Evolutionary conservation across 2,797 vertebrate genomes (phyloP).

Genomic region (Pantherophis alleghaniensis): DNA sequence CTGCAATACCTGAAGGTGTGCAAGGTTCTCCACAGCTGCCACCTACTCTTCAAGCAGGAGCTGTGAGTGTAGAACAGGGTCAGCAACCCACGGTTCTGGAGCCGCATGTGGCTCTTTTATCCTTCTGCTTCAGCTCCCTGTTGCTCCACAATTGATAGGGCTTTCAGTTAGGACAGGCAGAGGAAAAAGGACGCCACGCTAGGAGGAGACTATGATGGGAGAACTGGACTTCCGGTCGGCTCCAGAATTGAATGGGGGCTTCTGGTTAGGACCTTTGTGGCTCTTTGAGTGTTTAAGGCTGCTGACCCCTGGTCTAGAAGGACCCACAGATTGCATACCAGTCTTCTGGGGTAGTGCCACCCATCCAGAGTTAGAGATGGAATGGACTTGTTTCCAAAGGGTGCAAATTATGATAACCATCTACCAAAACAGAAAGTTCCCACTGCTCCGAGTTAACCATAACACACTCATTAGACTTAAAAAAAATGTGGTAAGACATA

Average conservation of each 20-base stretch:
- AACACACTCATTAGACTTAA: background rate
- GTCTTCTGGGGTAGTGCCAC: background rate
- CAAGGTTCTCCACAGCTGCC: background rate
- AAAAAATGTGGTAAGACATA: background rate
- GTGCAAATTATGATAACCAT: background rate
- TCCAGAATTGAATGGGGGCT: no score
- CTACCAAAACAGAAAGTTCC: background rate
- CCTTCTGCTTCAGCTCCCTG: no score
- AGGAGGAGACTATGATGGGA: no score
- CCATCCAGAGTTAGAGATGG: background rate
- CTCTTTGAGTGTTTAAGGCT: no score
- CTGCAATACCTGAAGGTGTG: background rate
- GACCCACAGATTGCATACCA: background rate
- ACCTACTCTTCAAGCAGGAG: background rate
- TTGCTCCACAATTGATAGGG: no score
- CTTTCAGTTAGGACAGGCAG: no score
- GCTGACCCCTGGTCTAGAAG: background rate
- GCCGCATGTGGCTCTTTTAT: no score
- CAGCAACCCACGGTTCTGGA: no score
- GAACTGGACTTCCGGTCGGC: no score
- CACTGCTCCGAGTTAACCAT: background rate
- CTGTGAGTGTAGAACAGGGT: no score
- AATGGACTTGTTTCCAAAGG: background rate
- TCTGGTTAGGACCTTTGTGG: no score
- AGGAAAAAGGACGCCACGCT: no score